Base-by-base conservation (phyloP, 2,113 vertebrate genomes). In the Crotalus tigris region DNA sequence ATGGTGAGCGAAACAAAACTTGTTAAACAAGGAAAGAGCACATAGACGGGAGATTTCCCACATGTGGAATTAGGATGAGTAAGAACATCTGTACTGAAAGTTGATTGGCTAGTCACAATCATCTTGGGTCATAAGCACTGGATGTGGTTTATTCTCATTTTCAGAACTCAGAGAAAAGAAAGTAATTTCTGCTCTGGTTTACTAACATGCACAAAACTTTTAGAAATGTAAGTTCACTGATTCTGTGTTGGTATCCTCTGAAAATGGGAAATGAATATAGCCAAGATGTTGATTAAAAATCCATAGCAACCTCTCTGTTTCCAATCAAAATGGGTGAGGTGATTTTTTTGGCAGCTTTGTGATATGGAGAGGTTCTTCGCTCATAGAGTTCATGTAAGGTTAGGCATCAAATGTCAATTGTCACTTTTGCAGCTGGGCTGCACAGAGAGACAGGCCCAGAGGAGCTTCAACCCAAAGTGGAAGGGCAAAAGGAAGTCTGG, bases 301-400 rank as follows among this genome's bases (percentile, higher is more conserved):
- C 91, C 23, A 55, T 26, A 54, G 55, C 85, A 24, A 5, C 88
- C 54, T 93, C 44, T 92, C 92, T 90, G 88, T 54, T 90, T 86
- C 88, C 88, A 93, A 87, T 86, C 90, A 90, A 58, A 8, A 59
- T 29, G 92, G 92, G 92, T 87, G 88, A 7, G 88, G 75, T 85
- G 85, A 90, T 86, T 93, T 13, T 44, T 85, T 15, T 64, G 92
- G 75, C 51, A 90, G 75, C 29, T 10, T n/a, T 90, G 64, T 54
- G 88, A 57, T 90, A 54, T 23, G 55, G 29, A 26, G 44, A 53
- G 21, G 54, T n/a, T 51, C 88, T 33, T 86, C 53, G 5, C 21
- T 81, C 75, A 21, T 21, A 85, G 57, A 90, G 92, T 90, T 93
- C 88, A 93, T 53, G 85, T 87, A 61, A 93, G 92, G 75, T 53